These are phyloP conservation scores for Hydropsyche betteni DNA, from an alignment of 2,888 invertebrate species.

Conservation along the genomic window DNA sequence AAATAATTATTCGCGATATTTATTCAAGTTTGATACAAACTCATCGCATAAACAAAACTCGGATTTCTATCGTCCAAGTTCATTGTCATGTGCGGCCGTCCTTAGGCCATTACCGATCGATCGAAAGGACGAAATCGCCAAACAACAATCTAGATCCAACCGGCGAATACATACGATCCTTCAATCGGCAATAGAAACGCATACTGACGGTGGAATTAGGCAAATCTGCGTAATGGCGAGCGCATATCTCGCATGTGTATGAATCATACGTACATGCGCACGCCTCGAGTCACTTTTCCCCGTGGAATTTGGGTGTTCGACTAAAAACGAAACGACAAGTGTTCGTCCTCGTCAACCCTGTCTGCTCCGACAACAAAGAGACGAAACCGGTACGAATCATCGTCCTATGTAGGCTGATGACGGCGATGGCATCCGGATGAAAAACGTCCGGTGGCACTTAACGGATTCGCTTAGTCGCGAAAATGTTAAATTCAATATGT, in stretches of 20 bases:
- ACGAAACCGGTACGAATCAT: conserved; percentile 19
- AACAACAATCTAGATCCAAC: no score
- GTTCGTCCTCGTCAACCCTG: conserved; percentile 1
- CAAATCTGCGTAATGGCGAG: neutral
- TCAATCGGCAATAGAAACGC: neutral
- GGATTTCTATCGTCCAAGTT: no score
- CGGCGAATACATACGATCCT: no score
- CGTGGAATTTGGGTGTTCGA: conserved; percentile 39
- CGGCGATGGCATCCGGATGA: conserved; percentile 24
- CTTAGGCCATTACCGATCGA: no score
- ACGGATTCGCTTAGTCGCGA: conserved; percentile 3
- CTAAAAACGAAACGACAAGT: conserved; percentile 30
- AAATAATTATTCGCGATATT: no score
- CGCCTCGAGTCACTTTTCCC: conserved; percentile 32
- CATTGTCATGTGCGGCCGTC: no score
- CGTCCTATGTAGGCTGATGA: conserved; percentile 30
- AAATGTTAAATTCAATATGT: no score
- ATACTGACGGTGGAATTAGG: conserved; percentile 30
- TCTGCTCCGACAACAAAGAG: neutral
- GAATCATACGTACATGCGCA: neutral
- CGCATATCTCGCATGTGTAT: neutral
- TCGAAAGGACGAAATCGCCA: no score
- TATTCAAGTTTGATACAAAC: no score
- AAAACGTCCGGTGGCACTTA: conserved; percentile 15
- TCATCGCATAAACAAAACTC: no score